Evolutionary conservation across 2,113 vertebrate species (phyloP).

Genomic region (Poeciliopsis prolifica): DNA sequence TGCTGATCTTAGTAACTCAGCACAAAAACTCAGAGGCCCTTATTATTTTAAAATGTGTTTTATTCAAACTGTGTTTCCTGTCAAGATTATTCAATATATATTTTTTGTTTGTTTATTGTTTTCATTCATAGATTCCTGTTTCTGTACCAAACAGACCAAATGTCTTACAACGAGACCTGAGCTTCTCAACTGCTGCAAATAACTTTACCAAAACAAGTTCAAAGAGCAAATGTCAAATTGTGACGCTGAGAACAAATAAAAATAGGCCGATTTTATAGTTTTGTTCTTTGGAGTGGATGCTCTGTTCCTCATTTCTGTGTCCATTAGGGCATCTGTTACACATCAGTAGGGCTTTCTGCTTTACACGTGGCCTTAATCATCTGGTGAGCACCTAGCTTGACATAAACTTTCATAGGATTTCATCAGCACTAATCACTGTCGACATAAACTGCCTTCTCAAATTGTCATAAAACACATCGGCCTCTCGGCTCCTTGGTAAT

Average conservation of each 20-base stretch:
- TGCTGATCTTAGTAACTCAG: neutral
- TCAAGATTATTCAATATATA: neutral
- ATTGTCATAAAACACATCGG: slow-evolving; percentile 70
- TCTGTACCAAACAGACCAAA: slow-evolving; percentile 69
- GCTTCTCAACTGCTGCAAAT: slow-evolving; percentile 52
- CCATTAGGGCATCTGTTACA: slow-evolving; percentile 63
- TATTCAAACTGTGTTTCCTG: neutral
- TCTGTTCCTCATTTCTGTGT: slow-evolving; percentile 41
- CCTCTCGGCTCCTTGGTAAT: slow-evolving; percentile 59
- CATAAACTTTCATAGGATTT: slow-evolving; percentile 70
- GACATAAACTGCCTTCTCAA: slow-evolving; percentile 77
- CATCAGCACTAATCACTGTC: slow-evolving; percentile 75
- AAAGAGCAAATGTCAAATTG: slow-evolving; percentile 24
- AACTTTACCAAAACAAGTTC: slow-evolving; percentile 49
- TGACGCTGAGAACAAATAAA: slow-evolving; percentile 34
- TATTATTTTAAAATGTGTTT: neutral
- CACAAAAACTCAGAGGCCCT: neutral
- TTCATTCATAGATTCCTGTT: slow-evolving; percentile 61
- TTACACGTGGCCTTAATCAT: slow-evolving; percentile 75
- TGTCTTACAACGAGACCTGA: slow-evolving; percentile 46
- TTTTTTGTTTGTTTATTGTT: slow-evolving; percentile 36
- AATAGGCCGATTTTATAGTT: slow-evolving; percentile 32
- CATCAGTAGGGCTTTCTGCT: slow-evolving; percentile 47
- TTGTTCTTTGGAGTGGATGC: slow-evolving; percentile 18
- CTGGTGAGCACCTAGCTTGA: slow-evolving; percentile 57